A percentile compares a stretch with the other conserved stretches of the same genome.
Conservation (phyloP, 2,888 invertebrate species). For the Pyrrhosoma nymphula region DNA sequence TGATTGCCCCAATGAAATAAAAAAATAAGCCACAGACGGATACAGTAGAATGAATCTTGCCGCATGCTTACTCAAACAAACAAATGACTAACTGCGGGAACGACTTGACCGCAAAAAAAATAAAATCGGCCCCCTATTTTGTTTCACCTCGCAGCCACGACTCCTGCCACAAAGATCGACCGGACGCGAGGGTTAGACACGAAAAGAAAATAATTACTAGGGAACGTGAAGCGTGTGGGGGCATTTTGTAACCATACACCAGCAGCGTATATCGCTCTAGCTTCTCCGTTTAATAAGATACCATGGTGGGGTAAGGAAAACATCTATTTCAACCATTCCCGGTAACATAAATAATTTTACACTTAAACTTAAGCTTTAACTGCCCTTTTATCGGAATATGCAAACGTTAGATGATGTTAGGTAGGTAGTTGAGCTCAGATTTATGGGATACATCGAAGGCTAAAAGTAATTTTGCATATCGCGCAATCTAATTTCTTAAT, state of each 20-base stretch:
- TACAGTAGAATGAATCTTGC: not conserved
- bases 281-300: not conserved
- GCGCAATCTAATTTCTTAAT: too few relatives aligned
- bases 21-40: slow-evolving; percentile 38
- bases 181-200: slow-evolving; percentile 39
- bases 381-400: too few relatives aligned
- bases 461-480: too few relatives aligned
- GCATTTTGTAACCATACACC: slow-evolving; percentile 14
- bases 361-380: too few relatives aligned
- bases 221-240: slow-evolving; percentile 34
- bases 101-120: slow-evolving; percentile 51
- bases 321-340: too few relatives aligned
- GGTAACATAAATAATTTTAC: too few relatives aligned
- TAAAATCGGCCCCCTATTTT: not conserved
- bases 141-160: not conserved
- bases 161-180: not conserved
- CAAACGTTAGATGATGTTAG: too few relatives aligned
- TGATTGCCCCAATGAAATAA: not conserved
- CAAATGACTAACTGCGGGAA: slow-evolving; percentile 52
- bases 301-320: too few relatives aligned
- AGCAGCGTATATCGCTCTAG: not conserved
- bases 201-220: slow-evolving; percentile 5
- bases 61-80: slow-evolving; percentile 50
- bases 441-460: too few relatives aligned
- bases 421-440: too few relatives aligned